phyloP scores from a whole-genome alignment of 2,113 vertebrate species.

The Apeltes quadracus region DNA sequence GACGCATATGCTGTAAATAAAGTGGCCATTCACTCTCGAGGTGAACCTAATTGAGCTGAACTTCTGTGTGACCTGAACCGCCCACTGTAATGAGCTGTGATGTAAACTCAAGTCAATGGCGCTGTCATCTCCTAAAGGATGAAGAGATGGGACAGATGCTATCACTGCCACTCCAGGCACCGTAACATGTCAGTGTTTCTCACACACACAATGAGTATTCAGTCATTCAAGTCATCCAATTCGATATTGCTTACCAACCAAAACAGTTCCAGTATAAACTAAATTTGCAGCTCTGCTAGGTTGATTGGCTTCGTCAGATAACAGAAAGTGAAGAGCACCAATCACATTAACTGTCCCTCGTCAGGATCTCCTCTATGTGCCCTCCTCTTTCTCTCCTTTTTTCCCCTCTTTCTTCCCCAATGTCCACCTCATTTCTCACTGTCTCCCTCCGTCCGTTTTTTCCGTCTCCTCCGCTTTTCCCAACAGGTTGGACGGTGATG shows the following conservation, averaged over 20 bases:
- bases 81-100: constrained; percentile 58
- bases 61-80: constrained; percentile 50
- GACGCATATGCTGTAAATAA: neutral
- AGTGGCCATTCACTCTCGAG: constrained; percentile 13
- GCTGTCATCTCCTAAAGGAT: constrained; percentile 71
- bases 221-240: constrained; percentile 13
- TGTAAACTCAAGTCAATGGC: constrained; percentile 55
- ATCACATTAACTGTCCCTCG: constrained; percentile 42
- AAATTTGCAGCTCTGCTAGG: constrained; percentile 1
- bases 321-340: constrained; percentile 26
- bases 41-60: constrained; percentile 46
- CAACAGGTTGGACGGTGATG: constrained; percentile 37
- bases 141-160: constrained; percentile 66
- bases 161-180: constrained; percentile 55
- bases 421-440: constrained; percentile 5
- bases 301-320: constrained; percentile 46
- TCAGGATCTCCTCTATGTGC: constrained; percentile 31
- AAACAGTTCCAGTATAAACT: constrained; percentile 1
- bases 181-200: constrained; percentile 42
- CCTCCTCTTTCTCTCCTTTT: constrained; percentile 7
- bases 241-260: constrained; percentile 6
- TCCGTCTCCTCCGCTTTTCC: neutral
- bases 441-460: constrained; percentile 15
- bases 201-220: neutral
- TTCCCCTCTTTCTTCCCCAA: neutral